Base-by-base conservation (phyloP, 1,140 invertebrate species). In the Copidosoma floridanum region DNA sequence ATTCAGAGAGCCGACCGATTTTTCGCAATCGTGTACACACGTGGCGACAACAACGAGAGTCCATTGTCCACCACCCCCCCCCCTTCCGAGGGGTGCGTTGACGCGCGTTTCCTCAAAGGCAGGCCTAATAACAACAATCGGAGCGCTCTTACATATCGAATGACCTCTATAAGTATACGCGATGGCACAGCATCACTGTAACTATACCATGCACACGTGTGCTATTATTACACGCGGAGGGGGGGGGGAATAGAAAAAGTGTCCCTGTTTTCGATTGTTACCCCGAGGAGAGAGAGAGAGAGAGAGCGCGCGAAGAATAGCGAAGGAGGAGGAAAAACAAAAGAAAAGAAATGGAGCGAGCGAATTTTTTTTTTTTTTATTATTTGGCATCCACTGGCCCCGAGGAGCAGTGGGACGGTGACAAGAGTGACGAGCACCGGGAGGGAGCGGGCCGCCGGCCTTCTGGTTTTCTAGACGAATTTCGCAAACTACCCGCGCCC, bases 401-500 rank as follows among this genome's bases (percentile, higher is more conserved):
- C n/a, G n/a, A n/a, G n/a, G n/a, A n/a, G n/a, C n/a, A n/a, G n/a
- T n/a, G n/a, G n/a, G n/a, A n/a, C n/a, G n/a, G n/a, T n/a, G n/a
- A n/a, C n/a, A n/a, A n/a, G n/a, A n/a, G n/a, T n/a, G n/a, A n/a
- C n/a, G n/a, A n/a, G n/a, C n/a, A n/a, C n/a, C 40, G 51, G 23
- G 57, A 64, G 37, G 8, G 14, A n/a, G n/a, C n/a, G n/a, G 23
- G 2, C 21, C 26, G n/a, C n/a, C n/a, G n/a, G n/a, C n/a, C n/a
- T n/a, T n/a, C n/a, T n/a, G n/a, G n/a, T n/a, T n/a, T n/a, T n/a
- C n/a, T n/a, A n/a, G 52, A 63, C 51, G 61, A 61, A 65, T 58
- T 58, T 59, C 37, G 56, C 52, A 59, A 50, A 54, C 37, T 52
- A 48, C 50, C 26, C n/a, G 51, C 26, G 35, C 41, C 10, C 12